phyloP scores from a whole-genome alignment of 2,797 vertebrate species.

The Leptatherina wallacei region DNA sequence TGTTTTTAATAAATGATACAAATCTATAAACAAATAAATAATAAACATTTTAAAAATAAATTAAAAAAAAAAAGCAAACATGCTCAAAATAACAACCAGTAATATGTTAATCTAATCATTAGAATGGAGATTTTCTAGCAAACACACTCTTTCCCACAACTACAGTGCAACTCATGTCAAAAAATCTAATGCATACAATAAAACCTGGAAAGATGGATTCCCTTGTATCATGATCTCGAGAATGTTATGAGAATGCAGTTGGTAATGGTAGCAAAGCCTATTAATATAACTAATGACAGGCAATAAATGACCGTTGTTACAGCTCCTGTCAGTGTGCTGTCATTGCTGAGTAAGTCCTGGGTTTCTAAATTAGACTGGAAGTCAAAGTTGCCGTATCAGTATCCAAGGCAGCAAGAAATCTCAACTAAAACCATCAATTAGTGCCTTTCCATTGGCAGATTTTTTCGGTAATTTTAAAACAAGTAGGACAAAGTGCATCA shows the following conservation, averaged over 20 bases:
- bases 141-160: too few relatives aligned
- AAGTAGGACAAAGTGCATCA: too few relatives aligned
- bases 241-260: constrained; percentile 8
- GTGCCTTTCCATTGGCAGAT: neutral
- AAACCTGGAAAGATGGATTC: too few relatives aligned
- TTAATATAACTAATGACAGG: constrained; percentile 4
- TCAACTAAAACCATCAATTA: constrained; percentile 44
- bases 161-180: too few relatives aligned
- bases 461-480: too few relatives aligned
- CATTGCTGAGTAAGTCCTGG: constrained; percentile 38
- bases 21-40: neutral
- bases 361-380: constrained; percentile 36
- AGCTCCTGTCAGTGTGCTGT: constrained; percentile 1
- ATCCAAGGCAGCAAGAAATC: constrained; percentile 1
- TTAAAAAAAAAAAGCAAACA: neutral
- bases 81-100: too few relatives aligned
- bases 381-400: constrained; percentile 25
- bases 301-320: constrained; percentile 1
- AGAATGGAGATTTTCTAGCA: too few relatives aligned
- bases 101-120: too few relatives aligned
- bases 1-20: neutral
- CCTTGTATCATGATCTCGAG: too few relatives aligned
- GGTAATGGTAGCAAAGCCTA: neutral
- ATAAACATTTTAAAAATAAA: neutral
- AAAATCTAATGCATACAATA: too few relatives aligned